phyloP scores from a whole-genome alignment of 2,888 invertebrate species.

The Digitonthophagus gazella region DNA sequence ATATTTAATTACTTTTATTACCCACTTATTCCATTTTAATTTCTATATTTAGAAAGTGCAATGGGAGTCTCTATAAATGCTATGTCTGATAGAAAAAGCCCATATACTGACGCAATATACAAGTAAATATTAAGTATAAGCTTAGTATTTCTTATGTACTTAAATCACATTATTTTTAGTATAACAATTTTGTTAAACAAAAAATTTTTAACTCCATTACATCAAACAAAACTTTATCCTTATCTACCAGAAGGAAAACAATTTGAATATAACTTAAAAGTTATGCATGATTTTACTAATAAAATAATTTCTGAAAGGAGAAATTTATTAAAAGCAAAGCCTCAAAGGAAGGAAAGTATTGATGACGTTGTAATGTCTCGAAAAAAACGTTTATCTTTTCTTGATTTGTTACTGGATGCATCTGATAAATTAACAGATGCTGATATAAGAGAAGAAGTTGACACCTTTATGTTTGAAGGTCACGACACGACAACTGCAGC shows the following conservation, averaged over 20 bases:
- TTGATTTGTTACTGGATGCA: conserved; percentile 39
- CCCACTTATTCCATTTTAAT: background rate
- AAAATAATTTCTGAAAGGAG: conserved; percentile 20
- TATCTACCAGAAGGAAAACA: conserved; percentile 5
- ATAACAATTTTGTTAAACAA: conserved; percentile 3
- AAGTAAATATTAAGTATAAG: conserved; percentile 8
- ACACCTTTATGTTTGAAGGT: conserved; percentile 37
- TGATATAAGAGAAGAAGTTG: conserved; percentile 42
- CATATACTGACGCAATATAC: conserved; percentile 17
- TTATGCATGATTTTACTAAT: conserved; percentile 19
- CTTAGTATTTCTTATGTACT: background rate
- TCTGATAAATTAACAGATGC: conserved; percentile 35
- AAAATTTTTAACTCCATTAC: conserved; percentile 5
- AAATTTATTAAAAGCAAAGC: background rate
- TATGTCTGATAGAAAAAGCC: conserved; percentile 14
- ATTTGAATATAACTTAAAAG: conserved; percentile 8
- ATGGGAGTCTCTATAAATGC: conserved; percentile 22
- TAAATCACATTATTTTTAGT: conserved; percentile 7
- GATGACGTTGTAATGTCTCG: conserved; percentile 23
- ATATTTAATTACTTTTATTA: conserved; percentile 7
- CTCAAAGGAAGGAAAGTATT: background rate
- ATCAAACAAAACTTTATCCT: conserved; percentile 7
- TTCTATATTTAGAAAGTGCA: conserved; percentile 22
- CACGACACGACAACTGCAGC: conserved; percentile 49
- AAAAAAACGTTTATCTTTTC: conserved; percentile 36